Base-by-base conservation (phyloP, 2,797 vertebrate genomes). In the Rachycentron canadum region DNA sequence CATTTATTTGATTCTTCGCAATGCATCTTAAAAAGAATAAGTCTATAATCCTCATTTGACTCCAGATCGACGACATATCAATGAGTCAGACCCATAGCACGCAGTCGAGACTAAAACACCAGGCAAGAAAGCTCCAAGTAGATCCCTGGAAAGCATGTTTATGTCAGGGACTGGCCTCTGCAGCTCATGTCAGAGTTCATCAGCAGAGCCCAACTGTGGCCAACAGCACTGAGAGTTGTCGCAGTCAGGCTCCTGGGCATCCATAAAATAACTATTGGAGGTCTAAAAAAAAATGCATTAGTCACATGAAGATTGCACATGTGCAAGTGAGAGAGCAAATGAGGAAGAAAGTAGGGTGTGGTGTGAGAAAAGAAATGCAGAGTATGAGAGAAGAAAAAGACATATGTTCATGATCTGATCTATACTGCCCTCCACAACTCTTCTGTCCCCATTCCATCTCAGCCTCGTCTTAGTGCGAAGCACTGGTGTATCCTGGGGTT, bases 131-230 rank as follows among this genome's bases (percentile, higher is more conserved):
- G 62, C 28, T 77, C 34, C 16, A 50, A 68, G 71, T 63, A 78
- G 63, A 76, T 80, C 69, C 47, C 59, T 73, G 78, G 45, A 89
- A 86, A 87, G 73, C 50, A 32, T 2, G 69, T 88, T 76, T 90
- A 65, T 76, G 79, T 82, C 76, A 73, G 66, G 73, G 61, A 40
- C 43, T 58, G 47, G 82, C 30, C 45, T 82, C 60, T 74, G 74
- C 63, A 79, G 85, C 85, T 86, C 78, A 83, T 76, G 84, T 87
- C 86, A 87, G 71, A 84, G 84, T 81, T 69, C 68, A 86, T 87
- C 83, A 73, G 69, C 55, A 40, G 76, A 84, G 57, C 59, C 45
- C 19, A 65, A 57, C 80, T 80, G 70, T 84, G 73, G 75, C 57
- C 38, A 59, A 65, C 76, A 68, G 71, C 64, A 71, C 8, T 13